phyloP scores from a whole-genome alignment of 2,888 invertebrate genomes.

The Stenodema calcarata region DNA sequence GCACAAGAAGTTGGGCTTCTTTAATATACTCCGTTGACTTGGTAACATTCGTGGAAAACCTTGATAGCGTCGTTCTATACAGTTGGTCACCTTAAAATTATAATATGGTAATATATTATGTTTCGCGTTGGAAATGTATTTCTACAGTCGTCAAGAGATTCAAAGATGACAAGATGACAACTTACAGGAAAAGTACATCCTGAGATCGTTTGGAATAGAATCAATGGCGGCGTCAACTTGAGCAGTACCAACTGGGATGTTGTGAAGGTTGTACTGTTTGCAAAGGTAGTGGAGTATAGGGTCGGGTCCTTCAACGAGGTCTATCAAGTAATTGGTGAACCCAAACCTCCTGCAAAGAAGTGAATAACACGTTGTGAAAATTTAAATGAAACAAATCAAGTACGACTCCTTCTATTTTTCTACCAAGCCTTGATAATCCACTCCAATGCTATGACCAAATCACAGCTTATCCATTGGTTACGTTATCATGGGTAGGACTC shows the following conservation, averaged over 20 bases:
- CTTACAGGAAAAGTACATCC: conserved; percentile 52
- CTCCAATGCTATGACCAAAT: too few relatives aligned
- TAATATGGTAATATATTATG: too few relatives aligned
- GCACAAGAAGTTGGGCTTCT: conserved; percentile 39
- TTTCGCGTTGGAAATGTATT: too few relatives aligned
- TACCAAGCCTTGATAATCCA: too few relatives aligned
- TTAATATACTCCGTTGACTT: conserved; percentile 47
- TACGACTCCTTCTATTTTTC: too few relatives aligned
- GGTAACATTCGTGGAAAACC: conserved; percentile 48
- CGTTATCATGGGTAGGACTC: too few relatives aligned
- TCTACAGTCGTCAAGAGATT: too few relatives aligned
- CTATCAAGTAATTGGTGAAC: conserved; percentile 72
- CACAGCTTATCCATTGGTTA: too few relatives aligned
- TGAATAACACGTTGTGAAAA: neutral
- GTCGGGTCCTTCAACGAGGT: conserved; percentile 73
- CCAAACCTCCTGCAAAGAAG: conserved; percentile 65
- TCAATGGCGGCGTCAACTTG: conserved; percentile 61
- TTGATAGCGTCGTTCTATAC: conserved; percentile 46
- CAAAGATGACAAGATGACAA: neutral
- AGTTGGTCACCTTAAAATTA: conserved; percentile 45
- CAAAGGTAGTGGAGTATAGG: conserved; percentile 75
- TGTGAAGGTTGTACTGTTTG: conserved; percentile 70
- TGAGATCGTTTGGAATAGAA: conserved; percentile 61
- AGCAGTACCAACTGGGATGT: conserved; percentile 71
- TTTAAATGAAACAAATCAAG: too few relatives aligned